Percentiles rank a stretch among this genome's conserved stretches.
These are phyloP conservation scores for Ranitomeya variabilis DNA, from an alignment of 2,113 vertebrate species.

Conservation along the genomic window DNA sequence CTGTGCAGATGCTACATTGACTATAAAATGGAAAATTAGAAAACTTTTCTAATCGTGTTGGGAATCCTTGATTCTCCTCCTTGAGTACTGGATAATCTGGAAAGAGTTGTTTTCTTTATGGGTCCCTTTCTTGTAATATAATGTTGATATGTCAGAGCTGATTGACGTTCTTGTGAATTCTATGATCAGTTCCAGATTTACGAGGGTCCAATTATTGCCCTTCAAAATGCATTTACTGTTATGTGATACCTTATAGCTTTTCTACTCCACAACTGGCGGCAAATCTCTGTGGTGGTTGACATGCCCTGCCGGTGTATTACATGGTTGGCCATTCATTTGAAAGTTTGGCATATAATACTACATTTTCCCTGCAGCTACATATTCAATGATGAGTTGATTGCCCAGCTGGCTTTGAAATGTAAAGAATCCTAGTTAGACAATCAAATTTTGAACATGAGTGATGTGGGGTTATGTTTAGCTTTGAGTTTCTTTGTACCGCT, in stretches of 20 bases:
- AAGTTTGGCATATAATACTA: not conserved
- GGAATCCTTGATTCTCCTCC: not conserved
- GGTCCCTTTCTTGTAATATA: not conserved
- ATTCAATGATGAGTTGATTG: not conserved
- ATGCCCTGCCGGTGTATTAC: not conserved
- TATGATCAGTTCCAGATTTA: not conserved
- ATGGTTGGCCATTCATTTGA: not conserved
- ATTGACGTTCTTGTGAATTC: not conserved
- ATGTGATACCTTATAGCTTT: not conserved
- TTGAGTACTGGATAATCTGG: not conserved
- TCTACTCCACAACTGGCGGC: not conserved
- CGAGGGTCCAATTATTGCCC: not conserved
- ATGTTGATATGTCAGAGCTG: not conserved
- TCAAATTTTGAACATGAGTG: no score
- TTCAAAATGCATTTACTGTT: not conserved
- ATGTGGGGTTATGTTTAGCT: no score
- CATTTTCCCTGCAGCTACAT: not conserved
- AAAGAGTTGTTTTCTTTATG: not conserved
- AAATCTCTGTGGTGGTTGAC: not conserved
- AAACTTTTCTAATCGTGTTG: not conserved
- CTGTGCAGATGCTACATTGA: not conserved
- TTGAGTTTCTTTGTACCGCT: no score
- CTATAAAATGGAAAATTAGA: not conserved
- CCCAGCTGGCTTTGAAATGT: no score
- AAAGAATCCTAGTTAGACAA: no score